A percentile compares a stretch with the other conserved stretches of the same genome.
Evolutionary conservation across 2,888 invertebrate genomes (phyloP).

Genomic region (Thalpophila matura): DNA sequence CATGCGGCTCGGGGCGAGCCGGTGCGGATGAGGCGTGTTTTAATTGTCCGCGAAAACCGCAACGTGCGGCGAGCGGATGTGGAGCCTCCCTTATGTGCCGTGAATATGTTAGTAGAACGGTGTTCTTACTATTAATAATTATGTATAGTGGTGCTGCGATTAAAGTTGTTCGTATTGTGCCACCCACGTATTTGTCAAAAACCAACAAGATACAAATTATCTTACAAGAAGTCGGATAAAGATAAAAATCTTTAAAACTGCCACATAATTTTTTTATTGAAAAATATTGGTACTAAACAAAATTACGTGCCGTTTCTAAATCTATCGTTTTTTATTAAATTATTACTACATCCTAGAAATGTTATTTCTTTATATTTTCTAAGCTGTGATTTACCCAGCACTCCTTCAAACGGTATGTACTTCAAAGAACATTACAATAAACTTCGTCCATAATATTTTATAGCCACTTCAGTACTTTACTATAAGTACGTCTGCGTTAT

Average conservation of each 20-base stretch:
- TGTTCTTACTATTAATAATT: not conserved
- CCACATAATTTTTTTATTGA: no score
- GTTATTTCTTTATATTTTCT: not conserved
- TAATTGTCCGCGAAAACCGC: conserved; percentile 44
- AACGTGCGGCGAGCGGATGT: conserved; percentile 11
- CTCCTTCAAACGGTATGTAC: not conserved
- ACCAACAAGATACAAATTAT: no score
- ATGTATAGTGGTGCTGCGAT: not conserved
- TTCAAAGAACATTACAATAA: conserved; percentile 23
- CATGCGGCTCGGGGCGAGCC: not conserved
- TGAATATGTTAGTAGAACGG: not conserved
- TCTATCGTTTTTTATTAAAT: no score
- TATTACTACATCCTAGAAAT: no score
- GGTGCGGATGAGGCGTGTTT: conserved; percentile 24
- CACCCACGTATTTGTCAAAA: no score
- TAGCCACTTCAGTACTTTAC: conserved; percentile 15
- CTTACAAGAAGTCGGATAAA: no score
- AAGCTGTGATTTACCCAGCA: not conserved
- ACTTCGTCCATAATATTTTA: conserved; percentile 17
- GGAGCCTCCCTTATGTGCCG: not conserved
- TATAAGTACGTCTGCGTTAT: not conserved
- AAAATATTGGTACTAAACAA: no score
- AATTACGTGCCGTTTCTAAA: no score
- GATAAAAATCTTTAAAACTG: no score
- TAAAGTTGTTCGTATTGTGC: no score